These are phyloP conservation scores for Epinephelus coioides DNA, from an alignment of 2,797 vertebrate genomes.

Conservation along the genomic window DNA sequence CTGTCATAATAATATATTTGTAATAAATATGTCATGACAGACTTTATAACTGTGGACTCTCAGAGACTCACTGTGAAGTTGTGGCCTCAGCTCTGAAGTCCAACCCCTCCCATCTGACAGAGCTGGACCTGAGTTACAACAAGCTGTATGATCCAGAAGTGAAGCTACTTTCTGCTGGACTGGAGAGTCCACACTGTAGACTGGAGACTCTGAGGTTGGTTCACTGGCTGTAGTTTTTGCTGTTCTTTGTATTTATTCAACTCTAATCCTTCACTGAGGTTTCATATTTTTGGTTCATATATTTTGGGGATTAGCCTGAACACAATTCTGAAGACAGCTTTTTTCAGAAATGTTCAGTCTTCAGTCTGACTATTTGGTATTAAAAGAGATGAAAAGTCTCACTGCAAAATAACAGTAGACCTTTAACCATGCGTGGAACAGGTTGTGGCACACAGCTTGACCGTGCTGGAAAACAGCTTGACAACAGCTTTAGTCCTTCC, in stretches of 20 bases:
- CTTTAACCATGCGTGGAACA: no score
- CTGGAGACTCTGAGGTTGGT: constrained; percentile 18
- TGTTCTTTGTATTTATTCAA: background rate
- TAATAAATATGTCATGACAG: background rate
- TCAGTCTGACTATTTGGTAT: no score
- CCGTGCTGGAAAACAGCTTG: no score
- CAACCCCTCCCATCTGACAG: no score
- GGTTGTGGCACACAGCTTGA: no score
- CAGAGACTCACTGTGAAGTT: constrained; percentile 2
- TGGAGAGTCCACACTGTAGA: background rate
- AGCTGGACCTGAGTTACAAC: no score
- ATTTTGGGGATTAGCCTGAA: background rate
- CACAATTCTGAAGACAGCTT: no score
- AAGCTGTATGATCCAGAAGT: background rate
- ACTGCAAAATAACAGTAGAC: no score
- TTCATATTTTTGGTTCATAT: background rate
- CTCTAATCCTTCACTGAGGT: background rate
- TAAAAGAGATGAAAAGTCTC: no score
- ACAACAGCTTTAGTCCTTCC: no score
- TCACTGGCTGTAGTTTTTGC: accelerated
- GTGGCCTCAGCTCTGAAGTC: constrained; percentile 7
- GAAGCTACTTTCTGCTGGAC: background rate
- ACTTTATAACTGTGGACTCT: background rate
- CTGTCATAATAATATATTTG: background rate
- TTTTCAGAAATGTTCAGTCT: no score